These are phyloP conservation scores for Peromyscus attwateri DNA, from an alignment of 2,797 vertebrate species.

Conservation along the genomic window DNA sequence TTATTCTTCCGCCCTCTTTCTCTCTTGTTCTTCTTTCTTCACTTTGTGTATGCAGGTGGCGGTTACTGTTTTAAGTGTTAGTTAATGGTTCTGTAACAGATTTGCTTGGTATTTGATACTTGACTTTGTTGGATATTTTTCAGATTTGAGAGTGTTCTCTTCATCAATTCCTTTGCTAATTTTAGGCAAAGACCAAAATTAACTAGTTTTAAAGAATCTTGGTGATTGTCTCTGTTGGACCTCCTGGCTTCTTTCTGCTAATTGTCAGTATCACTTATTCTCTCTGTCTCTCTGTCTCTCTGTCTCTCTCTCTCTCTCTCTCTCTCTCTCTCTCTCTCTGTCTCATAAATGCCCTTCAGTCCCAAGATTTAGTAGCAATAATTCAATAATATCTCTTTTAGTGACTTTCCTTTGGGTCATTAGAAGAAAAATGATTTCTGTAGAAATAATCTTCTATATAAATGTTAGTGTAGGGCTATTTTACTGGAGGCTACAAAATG, in stretches of 20 bases:
- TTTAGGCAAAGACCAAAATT: slow-evolving; percentile 43
- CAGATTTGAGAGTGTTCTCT: not conserved
- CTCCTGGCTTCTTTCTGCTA: not conserved
- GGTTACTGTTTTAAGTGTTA: not conserved
- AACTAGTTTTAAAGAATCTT: slow-evolving; percentile 28
- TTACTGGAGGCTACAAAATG: slow-evolving; percentile 63
- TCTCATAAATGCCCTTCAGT: not conserved
- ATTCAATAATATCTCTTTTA: slow-evolving; percentile 62
- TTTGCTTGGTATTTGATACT: not conserved
- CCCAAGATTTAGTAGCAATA: slow-evolving; percentile 62
- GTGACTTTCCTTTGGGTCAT: slow-evolving; percentile 60
- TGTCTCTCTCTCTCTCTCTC: not conserved
- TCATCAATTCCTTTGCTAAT: slow-evolving; percentile 50
- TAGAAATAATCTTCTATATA: slow-evolving; percentile 63
- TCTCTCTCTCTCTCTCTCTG: not conserved
- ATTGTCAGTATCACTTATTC: not conserved
- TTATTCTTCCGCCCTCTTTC: not conserved
- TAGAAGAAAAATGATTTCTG: slow-evolving; percentile 62
- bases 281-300: not conserved
- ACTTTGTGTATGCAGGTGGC: not conserved
- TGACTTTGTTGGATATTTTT: slow-evolving; percentile 46
- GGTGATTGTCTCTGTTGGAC: not conserved
- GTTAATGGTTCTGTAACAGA: slow-evolving; percentile 38
- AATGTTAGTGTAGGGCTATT: slow-evolving; percentile 59
- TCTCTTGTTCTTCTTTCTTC: not conserved